Base-by-base conservation (phyloP, 1,140 invertebrate genomes). In the Coelopa frigida region DNA sequence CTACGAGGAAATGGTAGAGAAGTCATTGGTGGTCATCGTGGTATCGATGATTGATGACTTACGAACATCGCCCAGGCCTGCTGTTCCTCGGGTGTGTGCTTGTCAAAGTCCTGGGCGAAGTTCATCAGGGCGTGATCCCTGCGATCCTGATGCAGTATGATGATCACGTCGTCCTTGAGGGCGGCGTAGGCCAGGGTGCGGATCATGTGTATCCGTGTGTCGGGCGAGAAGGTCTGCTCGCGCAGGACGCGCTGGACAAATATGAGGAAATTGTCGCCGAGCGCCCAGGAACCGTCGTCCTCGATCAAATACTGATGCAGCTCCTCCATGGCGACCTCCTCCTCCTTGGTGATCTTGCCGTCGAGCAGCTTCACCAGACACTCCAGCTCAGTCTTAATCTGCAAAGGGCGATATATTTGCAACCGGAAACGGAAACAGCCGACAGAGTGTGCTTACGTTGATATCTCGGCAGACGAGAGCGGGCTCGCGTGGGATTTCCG, bases 81-180 rank as follows among this genome's bases (percentile, higher is more conserved):
- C 63, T 93, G 89, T 65, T 92, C 87, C 44, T 83, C 77, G 0
- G 74, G 56, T n/a, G 82, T 77, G 53, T 86, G 75, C 55, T 79
- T 74, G 65, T 95, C 91, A 49, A 94, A 82, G 57, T 83, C 80
- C 58, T 83, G 81, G 14, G 89, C 86, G 67, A 87, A 93, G 68
- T 88, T 88, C 85, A 94, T 93, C 33, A 94, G 75, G 32, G 87
- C 80, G 68, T 94, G 91, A 54, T 90, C 87, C 43, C 84, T 75
- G 46, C 90, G 76, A 70, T 94, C 91, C 72, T 93, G 89, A 71
- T 94, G 91, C 44, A 94, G 68, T 40, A 94, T 71, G 20, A 94
- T 76, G 59, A 94, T 89, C 37, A 94, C 82, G 68, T 94, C 91
- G 54, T 94, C 90, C 56, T 90, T 89, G 5, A 91, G 72, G 6